Conservation (phyloP, 1,140 invertebrate genomes). For the Gonatopus flavifemur region DNA sequence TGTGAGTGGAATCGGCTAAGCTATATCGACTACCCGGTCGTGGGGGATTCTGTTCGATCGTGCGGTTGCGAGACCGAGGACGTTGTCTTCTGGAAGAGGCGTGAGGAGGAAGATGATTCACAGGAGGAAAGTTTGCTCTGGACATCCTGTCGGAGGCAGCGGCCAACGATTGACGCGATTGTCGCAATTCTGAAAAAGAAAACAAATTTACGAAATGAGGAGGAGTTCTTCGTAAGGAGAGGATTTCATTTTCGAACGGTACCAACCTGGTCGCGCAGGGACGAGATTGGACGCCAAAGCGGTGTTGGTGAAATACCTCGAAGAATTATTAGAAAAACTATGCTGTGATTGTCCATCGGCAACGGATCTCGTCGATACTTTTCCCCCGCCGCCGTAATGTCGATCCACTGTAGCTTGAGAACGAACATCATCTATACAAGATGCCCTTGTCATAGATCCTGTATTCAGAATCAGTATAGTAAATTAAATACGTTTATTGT, state of each 20-base stretch:
- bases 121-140: constrained; percentile 63
- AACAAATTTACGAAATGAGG: neutral
- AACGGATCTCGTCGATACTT: constrained; percentile 62
- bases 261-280: constrained; percentile 72
- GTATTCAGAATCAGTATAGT: constrained; percentile 1
- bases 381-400: constrained; percentile 54
- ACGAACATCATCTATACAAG: constrained; percentile 66
- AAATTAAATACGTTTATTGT: neutral
- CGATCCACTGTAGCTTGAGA: constrained; percentile 65
- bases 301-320: constrained; percentile 68
- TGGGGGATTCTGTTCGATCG: constrained; percentile 54
- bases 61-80: constrained; percentile 62
- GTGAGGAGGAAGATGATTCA: constrained; percentile 51
- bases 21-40: constrained; percentile 69
- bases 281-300: constrained; percentile 75
- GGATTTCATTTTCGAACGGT: neutral
- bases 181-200: constrained; percentile 69
- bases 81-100: constrained; percentile 68
- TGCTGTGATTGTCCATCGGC: constrained; percentile 85
- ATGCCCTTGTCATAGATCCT: constrained; percentile 64
- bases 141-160: constrained; percentile 78
- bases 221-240: neutral
- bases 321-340: constrained; percentile 80
- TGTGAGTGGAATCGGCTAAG: constrained; percentile 73
- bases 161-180: constrained; percentile 79